Evolutionary conservation across 2,797 vertebrate species (phyloP).

Genomic region (Pangasius djambal): DNA sequence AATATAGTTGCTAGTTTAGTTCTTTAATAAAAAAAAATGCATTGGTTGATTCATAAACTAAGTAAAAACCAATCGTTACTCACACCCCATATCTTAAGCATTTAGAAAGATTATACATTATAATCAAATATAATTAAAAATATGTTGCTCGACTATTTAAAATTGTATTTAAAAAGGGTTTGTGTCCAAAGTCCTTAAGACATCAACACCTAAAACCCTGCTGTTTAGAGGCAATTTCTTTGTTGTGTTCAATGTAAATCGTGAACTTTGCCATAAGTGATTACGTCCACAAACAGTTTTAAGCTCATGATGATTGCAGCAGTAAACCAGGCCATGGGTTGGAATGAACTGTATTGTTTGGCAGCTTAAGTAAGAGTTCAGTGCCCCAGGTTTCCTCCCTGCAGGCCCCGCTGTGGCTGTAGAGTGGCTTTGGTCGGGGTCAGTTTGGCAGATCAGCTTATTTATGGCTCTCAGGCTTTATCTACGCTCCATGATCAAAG

Average conservation of each 20-base stretch:
- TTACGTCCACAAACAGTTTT: not conserved
- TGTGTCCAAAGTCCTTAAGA: not conserved
- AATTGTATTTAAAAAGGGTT: not conserved
- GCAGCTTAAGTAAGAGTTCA: not conserved
- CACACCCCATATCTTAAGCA: too few relatives aligned
- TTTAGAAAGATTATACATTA: not conserved
- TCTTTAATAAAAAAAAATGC: not conserved
- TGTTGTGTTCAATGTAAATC: not conserved
- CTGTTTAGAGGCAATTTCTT: not conserved
- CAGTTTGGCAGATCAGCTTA: conserved; percentile 64
- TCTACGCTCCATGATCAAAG: conserved; percentile 70
- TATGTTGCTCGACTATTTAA: not conserved
- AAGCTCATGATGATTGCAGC: not conserved
- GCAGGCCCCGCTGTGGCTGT: conserved; percentile 45
- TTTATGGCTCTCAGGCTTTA: conserved; percentile 66
- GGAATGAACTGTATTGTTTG: not conserved
- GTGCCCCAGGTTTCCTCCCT: conserved; percentile 48
- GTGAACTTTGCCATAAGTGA: not conserved
- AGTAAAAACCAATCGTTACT: not conserved
- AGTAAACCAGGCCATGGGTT: not conserved
- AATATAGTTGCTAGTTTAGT: not conserved
- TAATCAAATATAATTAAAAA: not conserved
- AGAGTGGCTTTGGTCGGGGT: conserved; percentile 33
- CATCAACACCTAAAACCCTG: not conserved
- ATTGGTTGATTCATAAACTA: not conserved